Evolutionary conservation across 2,797 vertebrate genomes (phyloP).

Genomic region (Brachyalestes nurse): DNA sequence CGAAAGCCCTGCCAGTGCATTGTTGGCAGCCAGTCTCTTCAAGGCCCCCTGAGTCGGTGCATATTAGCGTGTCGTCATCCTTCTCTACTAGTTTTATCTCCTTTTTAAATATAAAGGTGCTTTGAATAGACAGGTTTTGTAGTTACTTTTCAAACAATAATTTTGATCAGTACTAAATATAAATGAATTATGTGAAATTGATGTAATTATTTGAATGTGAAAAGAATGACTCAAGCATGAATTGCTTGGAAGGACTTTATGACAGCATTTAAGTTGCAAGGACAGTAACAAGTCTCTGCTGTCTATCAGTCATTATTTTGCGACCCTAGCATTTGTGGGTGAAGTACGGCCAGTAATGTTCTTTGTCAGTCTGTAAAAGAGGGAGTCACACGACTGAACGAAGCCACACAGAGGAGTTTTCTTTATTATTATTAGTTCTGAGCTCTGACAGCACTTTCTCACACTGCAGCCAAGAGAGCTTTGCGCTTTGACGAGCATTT

Average conservation of each 20-base stretch:
- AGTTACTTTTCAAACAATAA: background rate
- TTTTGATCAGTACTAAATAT: background rate
- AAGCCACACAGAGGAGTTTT: background rate
- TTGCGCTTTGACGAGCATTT: background rate
- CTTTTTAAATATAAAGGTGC: background rate
- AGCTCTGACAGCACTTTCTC: background rate
- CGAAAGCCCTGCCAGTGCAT: background rate
- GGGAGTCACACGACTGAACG: background rate
- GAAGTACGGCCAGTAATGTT: constrained; percentile 8
- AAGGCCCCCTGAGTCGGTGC: background rate
- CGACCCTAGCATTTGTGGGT: background rate
- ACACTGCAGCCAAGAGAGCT: background rate
- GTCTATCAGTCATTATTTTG: constrained; percentile 13
- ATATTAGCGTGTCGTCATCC: background rate
- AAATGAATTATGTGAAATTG: background rate
- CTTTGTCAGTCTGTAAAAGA: background rate
- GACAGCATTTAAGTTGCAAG: background rate
- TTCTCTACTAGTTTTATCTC: background rate
- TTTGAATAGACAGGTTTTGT: background rate
- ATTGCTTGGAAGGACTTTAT: background rate
- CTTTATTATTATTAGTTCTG: background rate
- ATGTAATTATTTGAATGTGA: background rate
- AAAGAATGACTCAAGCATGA: background rate
- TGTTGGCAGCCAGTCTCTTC: background rate
- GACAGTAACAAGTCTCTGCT: background rate